phyloP scores from a whole-genome alignment of 2,888 invertebrate species.

The Dendrolimus houi region DNA sequence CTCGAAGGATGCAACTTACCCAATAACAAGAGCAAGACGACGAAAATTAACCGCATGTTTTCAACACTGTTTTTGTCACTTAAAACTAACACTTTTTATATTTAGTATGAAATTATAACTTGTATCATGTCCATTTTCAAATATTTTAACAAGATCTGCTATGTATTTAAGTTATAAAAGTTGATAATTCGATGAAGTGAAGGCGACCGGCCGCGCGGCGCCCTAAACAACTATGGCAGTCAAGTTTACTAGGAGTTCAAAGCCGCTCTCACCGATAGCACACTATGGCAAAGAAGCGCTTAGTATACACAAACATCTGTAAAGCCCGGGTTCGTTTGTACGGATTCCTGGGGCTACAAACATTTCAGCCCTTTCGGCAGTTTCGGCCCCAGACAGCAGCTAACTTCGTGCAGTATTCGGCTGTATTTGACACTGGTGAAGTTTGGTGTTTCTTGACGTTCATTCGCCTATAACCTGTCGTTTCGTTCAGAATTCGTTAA shows the following conservation, averaged over 20 bases:
- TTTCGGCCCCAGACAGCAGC: slow-evolving; percentile 38
- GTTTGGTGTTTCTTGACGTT: too few relatives aligned
- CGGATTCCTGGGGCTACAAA: too few relatives aligned
- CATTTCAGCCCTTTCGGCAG: neutral
- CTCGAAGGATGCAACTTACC: slow-evolving; percentile 63
- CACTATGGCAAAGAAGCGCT: slow-evolving; percentile 30
- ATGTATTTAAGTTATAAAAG: neutral
- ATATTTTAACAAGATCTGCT: slow-evolving; percentile 9
- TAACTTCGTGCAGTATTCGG: slow-evolving; percentile 50
- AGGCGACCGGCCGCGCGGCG: slow-evolving; percentile 25
- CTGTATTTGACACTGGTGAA: too few relatives aligned
- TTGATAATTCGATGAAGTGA: neutral
- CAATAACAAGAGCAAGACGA: slow-evolving; percentile 49
- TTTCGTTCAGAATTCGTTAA: too few relatives aligned
- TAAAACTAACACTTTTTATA: slow-evolving; percentile 24
- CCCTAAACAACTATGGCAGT: slow-evolving; percentile 24
- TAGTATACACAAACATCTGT: slow-evolving; percentile 23
- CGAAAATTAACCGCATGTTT: slow-evolving; percentile 33
- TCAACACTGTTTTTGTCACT: slow-evolving; percentile 37
- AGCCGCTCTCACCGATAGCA: slow-evolving; percentile 43
- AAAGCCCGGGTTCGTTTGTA: too few relatives aligned
- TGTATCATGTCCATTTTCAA: slow-evolving; percentile 22
- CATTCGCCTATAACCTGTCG: too few relatives aligned
- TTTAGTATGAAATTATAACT: slow-evolving; percentile 1
- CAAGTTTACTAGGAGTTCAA: slow-evolving; percentile 25